phyloP scores from a whole-genome alignment of 35 echinoderm and acorn worm species.

The Nesometra sesokonis region DNA sequence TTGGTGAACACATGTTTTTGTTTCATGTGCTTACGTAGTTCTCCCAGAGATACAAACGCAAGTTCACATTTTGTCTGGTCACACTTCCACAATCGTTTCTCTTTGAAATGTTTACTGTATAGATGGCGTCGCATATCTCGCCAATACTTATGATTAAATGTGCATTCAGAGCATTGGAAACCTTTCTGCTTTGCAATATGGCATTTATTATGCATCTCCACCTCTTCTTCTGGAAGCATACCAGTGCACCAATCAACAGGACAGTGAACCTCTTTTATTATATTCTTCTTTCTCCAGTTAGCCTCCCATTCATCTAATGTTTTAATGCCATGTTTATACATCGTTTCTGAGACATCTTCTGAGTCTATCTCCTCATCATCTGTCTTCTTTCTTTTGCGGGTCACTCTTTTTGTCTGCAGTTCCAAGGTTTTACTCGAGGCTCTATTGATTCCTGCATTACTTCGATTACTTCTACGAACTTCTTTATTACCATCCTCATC shows the following conservation, averaged over 20 bases:
- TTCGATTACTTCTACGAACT: slow-evolving; percentile 16
- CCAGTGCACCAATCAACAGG: not conserved
- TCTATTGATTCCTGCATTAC: slow-evolving; percentile 22
- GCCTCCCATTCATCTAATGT: not conserved
- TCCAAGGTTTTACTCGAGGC: not conserved
- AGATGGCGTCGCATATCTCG: not conserved
- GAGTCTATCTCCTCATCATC: not conserved
- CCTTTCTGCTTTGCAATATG: not conserved
- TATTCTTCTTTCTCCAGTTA: not conserved
- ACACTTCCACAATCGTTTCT: not conserved
- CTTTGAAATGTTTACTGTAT: not conserved
- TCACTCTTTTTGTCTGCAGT: not conserved
- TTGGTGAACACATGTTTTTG: not conserved
- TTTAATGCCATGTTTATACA: not conserved
- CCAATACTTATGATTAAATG: not conserved
- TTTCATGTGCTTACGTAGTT: not conserved
- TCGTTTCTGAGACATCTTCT: not conserved
- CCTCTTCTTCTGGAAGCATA: not conserved
- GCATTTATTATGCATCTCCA: not conserved
- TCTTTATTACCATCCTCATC: slow-evolving; percentile 1
- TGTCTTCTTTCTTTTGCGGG: not conserved
- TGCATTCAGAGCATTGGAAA: not conserved
- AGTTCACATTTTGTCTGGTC: not conserved
- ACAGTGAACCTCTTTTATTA: not conserved
- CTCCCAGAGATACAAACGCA: not conserved